phyloP scores from a whole-genome alignment of 2,888 invertebrate species.

The Erpobdella octoculata region DNA sequence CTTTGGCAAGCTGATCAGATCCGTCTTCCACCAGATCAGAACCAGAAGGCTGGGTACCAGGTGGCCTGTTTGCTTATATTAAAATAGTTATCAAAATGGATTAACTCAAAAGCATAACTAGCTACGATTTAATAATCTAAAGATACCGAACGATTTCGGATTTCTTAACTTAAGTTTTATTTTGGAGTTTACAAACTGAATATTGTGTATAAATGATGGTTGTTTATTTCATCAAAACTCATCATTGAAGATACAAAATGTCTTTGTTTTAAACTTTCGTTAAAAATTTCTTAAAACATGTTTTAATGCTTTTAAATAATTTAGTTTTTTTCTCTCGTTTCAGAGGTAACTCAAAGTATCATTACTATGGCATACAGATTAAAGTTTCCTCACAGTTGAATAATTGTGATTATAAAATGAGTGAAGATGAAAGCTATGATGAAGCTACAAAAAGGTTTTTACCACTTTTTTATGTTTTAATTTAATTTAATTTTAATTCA shows the following conservation, averaged over 20 bases:
- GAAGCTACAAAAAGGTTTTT: neutral
- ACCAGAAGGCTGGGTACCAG: conserved; percentile 36
- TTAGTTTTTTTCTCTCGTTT: neutral
- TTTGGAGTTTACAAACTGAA: too few species aligned
- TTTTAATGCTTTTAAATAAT: neutral
- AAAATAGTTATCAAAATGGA: too few species aligned
- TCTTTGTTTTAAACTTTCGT: neutral
- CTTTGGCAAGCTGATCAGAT: conserved; percentile 35
- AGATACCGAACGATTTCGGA: too few species aligned
- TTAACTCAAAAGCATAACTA: too few species aligned
- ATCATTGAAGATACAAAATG: neutral
- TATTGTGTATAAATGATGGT: too few species aligned
- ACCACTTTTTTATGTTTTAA: too few species aligned
- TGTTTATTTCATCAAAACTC: too few species aligned
- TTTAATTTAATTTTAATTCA: too few species aligned
- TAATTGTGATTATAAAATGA: neutral
- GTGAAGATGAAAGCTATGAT: neutral
- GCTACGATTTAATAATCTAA: too few species aligned
- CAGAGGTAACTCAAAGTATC: conserved; percentile 35
- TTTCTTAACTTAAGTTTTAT: too few species aligned
- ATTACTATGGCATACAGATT: conserved; percentile 35
- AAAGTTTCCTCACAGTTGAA: conserved; percentile 28
- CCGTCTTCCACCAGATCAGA: conserved; percentile 33
- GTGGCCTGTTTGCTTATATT: conserved; percentile 1
- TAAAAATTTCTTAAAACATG: neutral